Base-by-base conservation (phyloP, 2,888 invertebrate species). In the Idaea biselata region DNA sequence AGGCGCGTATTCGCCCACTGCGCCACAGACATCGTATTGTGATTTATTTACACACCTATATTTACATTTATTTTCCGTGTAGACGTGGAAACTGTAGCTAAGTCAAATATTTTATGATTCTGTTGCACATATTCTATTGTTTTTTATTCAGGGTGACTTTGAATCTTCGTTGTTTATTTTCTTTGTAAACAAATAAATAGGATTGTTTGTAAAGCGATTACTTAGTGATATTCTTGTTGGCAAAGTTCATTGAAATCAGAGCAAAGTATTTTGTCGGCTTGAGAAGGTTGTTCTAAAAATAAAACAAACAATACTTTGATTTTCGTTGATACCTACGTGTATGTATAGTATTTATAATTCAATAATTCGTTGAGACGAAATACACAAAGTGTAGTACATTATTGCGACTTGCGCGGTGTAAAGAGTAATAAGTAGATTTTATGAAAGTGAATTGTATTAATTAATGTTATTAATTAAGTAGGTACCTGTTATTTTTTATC, bases 1-100 rank as follows among this genome's bases (percentile, higher is more conserved):
- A 25, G 25, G 3, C 25, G 25, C 3, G 25, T 25, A 25, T 25
- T 25, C 25, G 25, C 5, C 25, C 25, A 25, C 63, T 59, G 55
- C 61, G 31, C 16, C 7, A 18, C 69, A 68, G 67, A 65, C 3
- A 25, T 25, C 25, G 25, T 25, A 5, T 25, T 25, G 5, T 3
- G 25, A 25, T 3, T 25, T 25, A 25, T 1, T 25, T 25, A 25
- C 25, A 25, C 5, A 25, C 25, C 3, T 25, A 1, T 25, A 25
- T 25, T 25, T 25, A 25, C 25, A 25, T 25, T 25, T 25, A n/a
- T n/a, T n/a, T n/a, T n/a, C n/a, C n/a, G n/a, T n/a, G 25, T 25
- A 25, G 25, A 25, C 25, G 25, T 25, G 25, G 25, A 25, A 3
- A 25, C 25, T 25, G 25, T 44, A 44, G 14, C 11, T 44, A 44